Base-by-base conservation (phyloP, 2,797 vertebrate species). In the Amphiprion clarkii region DNA sequence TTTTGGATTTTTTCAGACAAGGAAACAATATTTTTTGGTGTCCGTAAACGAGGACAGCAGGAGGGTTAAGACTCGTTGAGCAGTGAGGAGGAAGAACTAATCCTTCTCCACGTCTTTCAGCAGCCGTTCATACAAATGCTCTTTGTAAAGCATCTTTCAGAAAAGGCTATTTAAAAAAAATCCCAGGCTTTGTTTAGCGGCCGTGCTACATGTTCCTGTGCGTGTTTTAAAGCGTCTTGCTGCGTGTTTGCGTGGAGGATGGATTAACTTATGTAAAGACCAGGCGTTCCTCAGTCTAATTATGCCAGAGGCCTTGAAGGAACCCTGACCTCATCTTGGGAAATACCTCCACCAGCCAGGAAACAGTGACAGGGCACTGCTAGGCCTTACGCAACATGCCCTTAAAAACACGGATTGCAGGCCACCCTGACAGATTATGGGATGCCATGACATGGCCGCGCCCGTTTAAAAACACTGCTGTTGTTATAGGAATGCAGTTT, bases 241-340 rank as follows among this genome's bases (percentile, higher is more conserved):
- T 72, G 56, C 75, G 62, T 79, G 77, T 86, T 82, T 79, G 67
- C 21, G 48, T 60, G 27, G 61, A 64, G 71, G 76, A 70, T 4
- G 61, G 85, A 81, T 90, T 85, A 76, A 85, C 19, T 87, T 75
- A 52, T 59, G 72, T 70, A 56, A 85, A 83, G 77, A 69, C 57
- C 11, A 79, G 82, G 82, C 63, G 60, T 79, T 89, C 78, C 83
- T 80, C 52, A 61, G 64, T 83, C 74, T 83, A 84, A 86, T 90
- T 85, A 86, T 64, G 60, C 52, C 21, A 29, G 71, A 55, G 74
- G 79, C 85, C 69, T 76, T 65, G 46, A 63, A 86, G 82, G 87
- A 90, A 79, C 83, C 85, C 78, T 90, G 89, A 92, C 84, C 86
- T 92, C 84, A 91, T 86, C 79, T 82, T 85, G 90, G 93, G 92